Conservation (phyloP, 2,888 invertebrate species). For the Napeogenes sylphis region DNA sequence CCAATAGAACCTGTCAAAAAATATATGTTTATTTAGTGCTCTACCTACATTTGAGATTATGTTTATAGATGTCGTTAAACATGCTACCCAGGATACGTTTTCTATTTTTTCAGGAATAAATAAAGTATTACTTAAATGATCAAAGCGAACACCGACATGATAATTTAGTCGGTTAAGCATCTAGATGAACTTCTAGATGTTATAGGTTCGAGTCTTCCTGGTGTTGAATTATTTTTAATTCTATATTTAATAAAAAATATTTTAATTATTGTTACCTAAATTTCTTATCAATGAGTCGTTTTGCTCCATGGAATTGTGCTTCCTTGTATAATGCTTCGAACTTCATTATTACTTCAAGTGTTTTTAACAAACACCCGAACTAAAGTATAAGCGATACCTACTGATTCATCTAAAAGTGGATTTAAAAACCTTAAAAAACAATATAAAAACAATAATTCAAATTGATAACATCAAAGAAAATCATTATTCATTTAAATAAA, state of each 20-base stretch:
- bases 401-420: neutral
- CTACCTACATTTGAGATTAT: no score
- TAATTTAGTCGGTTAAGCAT: no score
- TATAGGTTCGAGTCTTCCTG: no score
- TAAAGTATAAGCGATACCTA: neutral
- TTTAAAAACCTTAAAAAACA: neutral
- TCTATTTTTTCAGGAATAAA: no score
- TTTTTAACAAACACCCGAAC: neutral
- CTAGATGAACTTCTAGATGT: no score
- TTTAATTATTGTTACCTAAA: conserved; percentile 39
- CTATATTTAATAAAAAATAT: neutral
- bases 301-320: conserved; percentile 54
- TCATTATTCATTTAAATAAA: neutral
- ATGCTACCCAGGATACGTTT: no score
- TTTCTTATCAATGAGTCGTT: conserved; percentile 41
- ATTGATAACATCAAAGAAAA: neutral
- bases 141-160: no score
- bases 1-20: conserved; percentile 46
- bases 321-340: conserved; percentile 39
- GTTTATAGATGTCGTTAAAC: no score
- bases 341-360: conserved; percentile 14
- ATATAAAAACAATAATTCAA: neutral
- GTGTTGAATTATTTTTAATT: no score
- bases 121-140: no score
- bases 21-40: neutral